Evolutionary conservation across 1,140 invertebrate genomes (phyloP), one percentile per base, ranked within the genome.

Genomic region (Diploscapter pachys): DNA sequence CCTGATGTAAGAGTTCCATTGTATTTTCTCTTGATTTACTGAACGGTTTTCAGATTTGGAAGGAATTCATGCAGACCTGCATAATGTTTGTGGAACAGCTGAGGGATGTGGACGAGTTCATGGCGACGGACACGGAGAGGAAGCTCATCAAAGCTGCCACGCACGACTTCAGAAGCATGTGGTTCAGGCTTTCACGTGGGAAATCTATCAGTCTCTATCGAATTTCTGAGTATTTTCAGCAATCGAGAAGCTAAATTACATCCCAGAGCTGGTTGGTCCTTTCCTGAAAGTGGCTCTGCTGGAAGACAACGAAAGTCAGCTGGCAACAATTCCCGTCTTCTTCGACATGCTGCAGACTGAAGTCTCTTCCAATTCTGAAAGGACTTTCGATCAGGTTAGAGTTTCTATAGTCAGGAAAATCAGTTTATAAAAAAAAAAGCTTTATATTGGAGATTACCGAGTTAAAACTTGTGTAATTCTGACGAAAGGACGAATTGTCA

Each of bases 261-360:
- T 97, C 11, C 93, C 94, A 2, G 89, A 89, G 66, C 87, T 97
- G 76, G 93, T 97, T 31, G 93, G 93, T 2, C 91, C 92, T 4
- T 92, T 96, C 78, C 87, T 98, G 6, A 93, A 96, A 86, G 95
- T 98, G 91, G 93, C 93, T n/a, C 89, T 97, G 78, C 92, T 95
- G 59, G 92, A 93, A 0, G 93, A 96, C 85, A 89, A 89, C 59
- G 93, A 94, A 81, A 88, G 97, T 9, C 88, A 94, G 1, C 91
- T 91, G 85, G 91, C 91, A 0, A 95, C 93, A 0, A 95, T 98
- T 81, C 94, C 94, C 4, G 93, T 98, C 72, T 97, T 98, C 87
- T 97, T 95, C 87, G 95, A 98, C 84, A 98, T 98, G 95, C 96
- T 98, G 93, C 92, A 94, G 85, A 94, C 92, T 80, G 95, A 97